Base-by-base conservation (phyloP, 2,888 invertebrate species). In the Trileptium ribeirensis region DNA sequence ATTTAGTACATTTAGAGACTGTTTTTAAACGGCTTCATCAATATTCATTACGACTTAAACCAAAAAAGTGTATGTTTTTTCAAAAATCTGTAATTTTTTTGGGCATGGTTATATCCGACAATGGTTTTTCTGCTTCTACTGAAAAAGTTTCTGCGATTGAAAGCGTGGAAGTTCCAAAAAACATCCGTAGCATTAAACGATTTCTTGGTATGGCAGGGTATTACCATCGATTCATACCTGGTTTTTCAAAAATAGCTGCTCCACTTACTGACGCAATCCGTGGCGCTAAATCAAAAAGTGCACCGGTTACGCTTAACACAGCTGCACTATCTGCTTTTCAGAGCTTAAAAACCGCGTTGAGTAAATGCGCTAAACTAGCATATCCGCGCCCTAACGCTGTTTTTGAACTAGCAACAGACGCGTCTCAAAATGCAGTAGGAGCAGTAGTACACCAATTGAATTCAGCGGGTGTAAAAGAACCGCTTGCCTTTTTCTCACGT, bases 161-260 rank as follows among this genome's bases (percentile, higher is more conserved):
- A 36, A 34, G n/a, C 39, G 8, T 75, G n/a, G n/a, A 36, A 38
- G 36, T 75, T 29, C 77, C n/a, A 36, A 75, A 3, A 75, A n/a
- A 33, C 24, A 29, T 75, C 8, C 31, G 37, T 29, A 38, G n/a
- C n/a, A 29, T 75, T 3, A 34, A 38, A 8, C 24, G 77, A 36
- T 75, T 75, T 36, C 37, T 75, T 15, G 77, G 77, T 38, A 75
- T 75, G 77, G 24, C 33, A 24, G 36, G 77, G 3, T 75, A 38
- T 38, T 75, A 75, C 39, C 77, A 75, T 75, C 77, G 77, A 24
- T 75, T 75, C 36, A 36, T 75, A 38, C 37, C 77, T 36, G 38
- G 39, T 75, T 75, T 75, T n/a, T 75, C 77, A 15, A 33, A 75
- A 75, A 75, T 75, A 37, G 77, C 77, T 3, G 36, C 77, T 37